Base-by-base conservation (phyloP, 2,113 vertebrate species). In the Cyanistes caeruleus region DNA sequence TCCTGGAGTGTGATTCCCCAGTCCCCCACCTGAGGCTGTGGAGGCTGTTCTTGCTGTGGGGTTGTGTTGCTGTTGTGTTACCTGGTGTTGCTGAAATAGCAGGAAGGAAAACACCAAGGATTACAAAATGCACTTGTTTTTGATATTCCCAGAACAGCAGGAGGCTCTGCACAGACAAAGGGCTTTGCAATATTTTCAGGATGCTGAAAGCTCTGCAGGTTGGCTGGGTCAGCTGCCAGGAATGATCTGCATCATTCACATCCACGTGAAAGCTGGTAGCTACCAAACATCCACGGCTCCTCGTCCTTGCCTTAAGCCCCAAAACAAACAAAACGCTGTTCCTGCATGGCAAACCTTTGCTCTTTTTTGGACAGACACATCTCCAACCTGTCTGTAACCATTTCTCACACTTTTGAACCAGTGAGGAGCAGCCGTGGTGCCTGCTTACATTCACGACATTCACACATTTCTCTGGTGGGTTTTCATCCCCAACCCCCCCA, bases 121-220 rank as follows among this genome's bases (percentile, higher is more conserved):
- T 12, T 49, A 58, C 13, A 23, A 31, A 90, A 67, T 16, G 21
- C 62, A 31, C 35, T 79, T 49, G 56, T 59, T 62, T 81, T 64
- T 60, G 35, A 31, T 75, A 64, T 87, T 52, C 63, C 60, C 52
- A 51, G 64, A 87, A 15, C 48, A 91, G 64, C 67, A 75, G 62
- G 67, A 92, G 92, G 65, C 44, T 60, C 27, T 91, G n/a, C 48
- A 30, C 14, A 21, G 60, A 79, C 74, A 85, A 93, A 90, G 78
- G 59, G 51, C 64, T 91, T 58, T 72, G 59, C 25, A 1, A 53
- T n/a, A 17, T 75, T 81, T 94, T 39, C 76, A 79, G 78, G 59
- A 73, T 77, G 69, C 67, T 77, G 84, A 16, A 49, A 83, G 73
- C 83, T 81, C 84, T 91, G 89, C 74, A 69, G 75, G 89, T 92